Evolutionary conservation across 1,140 invertebrate genomes (phyloP).

Genomic region (Chlorops oryzae): DNA sequence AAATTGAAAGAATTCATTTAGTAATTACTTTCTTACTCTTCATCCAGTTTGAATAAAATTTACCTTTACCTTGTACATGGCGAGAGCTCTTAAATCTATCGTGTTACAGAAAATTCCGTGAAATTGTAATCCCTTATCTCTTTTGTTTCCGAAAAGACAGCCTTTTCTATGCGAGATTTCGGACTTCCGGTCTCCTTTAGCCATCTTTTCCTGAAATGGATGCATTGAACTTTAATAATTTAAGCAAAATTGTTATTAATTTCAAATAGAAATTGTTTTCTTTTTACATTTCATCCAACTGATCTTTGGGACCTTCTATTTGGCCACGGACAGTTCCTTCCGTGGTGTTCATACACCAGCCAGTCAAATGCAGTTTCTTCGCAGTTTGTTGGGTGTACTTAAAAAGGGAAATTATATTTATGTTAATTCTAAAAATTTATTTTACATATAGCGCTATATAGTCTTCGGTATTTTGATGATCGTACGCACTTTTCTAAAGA

Average conservation of each 20-base stretch:
- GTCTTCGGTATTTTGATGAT: background rate
- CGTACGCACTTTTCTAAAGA: constrained; percentile 35
- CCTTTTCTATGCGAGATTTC: constrained; percentile 56
- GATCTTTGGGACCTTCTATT: constrained; percentile 55
- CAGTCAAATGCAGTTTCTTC: constrained; percentile 54
- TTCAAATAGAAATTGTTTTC: background rate
- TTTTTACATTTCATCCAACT: constrained; percentile 59
- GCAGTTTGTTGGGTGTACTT: constrained; percentile 60
- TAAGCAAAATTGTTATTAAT: background rate
- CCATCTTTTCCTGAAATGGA: constrained; percentile 48
- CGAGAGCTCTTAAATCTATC: no score
- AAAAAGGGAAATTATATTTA: constrained; percentile 21
- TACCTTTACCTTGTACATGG: no score
- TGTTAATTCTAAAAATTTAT: background rate
- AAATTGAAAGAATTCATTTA: background rate
- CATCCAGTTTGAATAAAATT: no score
- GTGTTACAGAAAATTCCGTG: constrained; percentile 22
- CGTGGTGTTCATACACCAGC: constrained; percentile 67
- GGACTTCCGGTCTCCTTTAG: constrained; percentile 57
- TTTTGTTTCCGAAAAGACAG: constrained; percentile 48
- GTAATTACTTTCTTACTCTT: no score
- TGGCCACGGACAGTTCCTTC: constrained; percentile 59
- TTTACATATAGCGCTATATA: background rate
- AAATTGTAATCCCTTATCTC: constrained; percentile 23
- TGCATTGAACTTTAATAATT: background rate